Base-by-base conservation (phyloP, 1,140 invertebrate species). In the Drosophila busckii region DNA sequence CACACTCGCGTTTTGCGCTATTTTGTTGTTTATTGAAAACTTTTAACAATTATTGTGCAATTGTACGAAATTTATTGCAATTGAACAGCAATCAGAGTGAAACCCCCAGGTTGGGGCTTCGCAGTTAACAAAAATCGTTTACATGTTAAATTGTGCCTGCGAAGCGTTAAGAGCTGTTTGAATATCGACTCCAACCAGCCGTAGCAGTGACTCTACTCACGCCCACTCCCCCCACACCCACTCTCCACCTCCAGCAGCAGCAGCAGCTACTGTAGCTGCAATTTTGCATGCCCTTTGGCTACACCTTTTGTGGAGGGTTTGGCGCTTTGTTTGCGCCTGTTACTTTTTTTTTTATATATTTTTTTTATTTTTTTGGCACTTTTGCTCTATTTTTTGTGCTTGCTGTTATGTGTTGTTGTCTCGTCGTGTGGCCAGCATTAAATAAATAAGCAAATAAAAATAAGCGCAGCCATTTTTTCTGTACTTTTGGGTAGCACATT, bases 31-130 rank as follows among this genome's bases (percentile, higher is more conserved):
- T 75, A 73, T 75, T 82, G 75, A 70, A 68, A 82, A 82, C 56
- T 82, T 82, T 84, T 84, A 84, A 84, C 78, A 84, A 84, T 84
- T 84, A 84, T 84, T 84, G 78, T 84, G 78, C 80, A 84, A 84
- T 78, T 84, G 78, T 65, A 69, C 69, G 71, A 84, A 84, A 84
- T 84, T 84, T 84, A 84, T 84, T 84, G 80, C 78, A 65, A 84
- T 84, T 80, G 78, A 84, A 73, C 80, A 50, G 71, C 71, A 84
- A 84, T 83, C 75, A 82, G 69, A 67, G 40, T 38, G 64, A 50
- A 62, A 45, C 38, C 25, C 10, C 8, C 8, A 5, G 1, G 1
- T 7, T 3, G 25, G 4, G n/a, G 28, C n/a, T 23, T 13, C 3
- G 13, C 69, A 69, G 71, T 76, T 80, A 78, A 80, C 69, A 71